These are phyloP conservation scores for Anas platyrhynchos DNA, from an alignment of 2,113 vertebrate species.

Conservation along the genomic window DNA sequence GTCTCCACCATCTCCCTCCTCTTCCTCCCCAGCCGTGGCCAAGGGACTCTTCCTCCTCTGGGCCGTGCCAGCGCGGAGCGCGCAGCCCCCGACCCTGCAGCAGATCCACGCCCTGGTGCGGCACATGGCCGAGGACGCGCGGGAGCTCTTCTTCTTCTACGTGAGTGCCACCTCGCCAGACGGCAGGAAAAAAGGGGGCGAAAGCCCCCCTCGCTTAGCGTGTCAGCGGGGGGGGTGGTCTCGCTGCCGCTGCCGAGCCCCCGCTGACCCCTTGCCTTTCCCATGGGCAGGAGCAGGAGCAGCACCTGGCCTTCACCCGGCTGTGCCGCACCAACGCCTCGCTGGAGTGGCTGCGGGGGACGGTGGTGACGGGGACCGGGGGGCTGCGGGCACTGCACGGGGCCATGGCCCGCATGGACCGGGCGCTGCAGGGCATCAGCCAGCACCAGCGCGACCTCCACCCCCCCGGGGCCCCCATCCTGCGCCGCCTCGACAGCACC, in stretches of 20 bases:
- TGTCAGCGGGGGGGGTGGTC: not conserved
- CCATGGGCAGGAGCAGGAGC: constrained; percentile 9
- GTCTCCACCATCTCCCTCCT: not conserved
- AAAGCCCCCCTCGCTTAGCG: too few species aligned
- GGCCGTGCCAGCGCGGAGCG: not conserved
- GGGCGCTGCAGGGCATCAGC: not conserved
- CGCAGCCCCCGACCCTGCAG: not conserved
- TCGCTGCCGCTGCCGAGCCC: not conserved
- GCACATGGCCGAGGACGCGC: constrained; percentile 13
- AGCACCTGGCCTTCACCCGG: not conserved
- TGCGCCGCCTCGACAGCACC: not conserved
- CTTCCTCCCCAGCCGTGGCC: constrained; percentile 39
- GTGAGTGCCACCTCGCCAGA: constrained; percentile 26
- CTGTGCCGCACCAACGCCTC: not conserved
- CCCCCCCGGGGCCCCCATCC: not conserved
- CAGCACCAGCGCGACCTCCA: not conserved
- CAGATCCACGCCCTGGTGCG: constrained; percentile 45
- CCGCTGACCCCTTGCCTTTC: not conserved
- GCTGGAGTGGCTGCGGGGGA: constrained; percentile 2
- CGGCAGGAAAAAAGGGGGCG: not conserved
- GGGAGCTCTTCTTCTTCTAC: constrained; percentile 44
- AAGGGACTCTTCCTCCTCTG: constrained; percentile 49
- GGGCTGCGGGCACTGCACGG: not conserved
- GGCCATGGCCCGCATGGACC: not conserved
- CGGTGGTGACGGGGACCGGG: accelerated